phyloP scores from a whole-genome alignment of 2,888 invertebrate genomes.

The Orthonevra nobilis region DNA sequence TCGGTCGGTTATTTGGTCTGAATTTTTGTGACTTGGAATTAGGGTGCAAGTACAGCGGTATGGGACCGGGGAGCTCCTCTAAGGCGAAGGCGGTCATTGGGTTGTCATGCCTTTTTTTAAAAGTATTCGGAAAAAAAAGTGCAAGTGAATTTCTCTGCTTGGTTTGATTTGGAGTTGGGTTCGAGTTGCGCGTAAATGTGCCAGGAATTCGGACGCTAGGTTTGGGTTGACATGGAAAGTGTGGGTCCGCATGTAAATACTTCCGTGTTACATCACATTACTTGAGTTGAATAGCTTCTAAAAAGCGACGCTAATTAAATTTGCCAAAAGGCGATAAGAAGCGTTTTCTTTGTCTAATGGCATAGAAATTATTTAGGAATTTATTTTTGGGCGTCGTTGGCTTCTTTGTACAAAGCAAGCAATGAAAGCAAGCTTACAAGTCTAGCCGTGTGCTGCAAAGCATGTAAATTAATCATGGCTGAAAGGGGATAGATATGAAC shows the following conservation, averaged over 20 bases:
- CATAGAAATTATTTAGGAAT: no score
- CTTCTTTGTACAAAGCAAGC: no score
- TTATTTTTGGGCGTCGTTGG: no score
- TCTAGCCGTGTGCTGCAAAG: no score
- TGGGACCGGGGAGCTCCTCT: constrained; percentile 8
- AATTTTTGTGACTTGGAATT: constrained; percentile 43
- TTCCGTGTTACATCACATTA: constrained; percentile 44
- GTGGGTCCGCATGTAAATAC: not conserved
- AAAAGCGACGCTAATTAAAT: no score
- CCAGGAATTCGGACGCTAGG: constrained; percentile 49
- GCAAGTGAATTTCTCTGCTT: constrained; percentile 67
- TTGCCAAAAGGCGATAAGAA: no score
- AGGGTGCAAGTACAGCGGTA: no score
- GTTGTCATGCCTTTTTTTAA: constrained; percentile 50
- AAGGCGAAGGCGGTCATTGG: constrained; percentile 60
- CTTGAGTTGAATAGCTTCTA: not conserved
- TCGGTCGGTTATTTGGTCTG: constrained; percentile 64
- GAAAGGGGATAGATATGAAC: no score
- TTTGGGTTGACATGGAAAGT: constrained; percentile 22
- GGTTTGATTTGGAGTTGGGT: constrained; percentile 2
- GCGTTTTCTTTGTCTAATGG: no score
- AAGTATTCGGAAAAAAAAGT: constrained; percentile 54
- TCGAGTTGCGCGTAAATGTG: constrained; percentile 54
- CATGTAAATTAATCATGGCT: no score
- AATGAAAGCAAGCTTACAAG: no score